phyloP scores from a whole-genome alignment of 2,797 vertebrate genomes.

The Miichthys miiuy region DNA sequence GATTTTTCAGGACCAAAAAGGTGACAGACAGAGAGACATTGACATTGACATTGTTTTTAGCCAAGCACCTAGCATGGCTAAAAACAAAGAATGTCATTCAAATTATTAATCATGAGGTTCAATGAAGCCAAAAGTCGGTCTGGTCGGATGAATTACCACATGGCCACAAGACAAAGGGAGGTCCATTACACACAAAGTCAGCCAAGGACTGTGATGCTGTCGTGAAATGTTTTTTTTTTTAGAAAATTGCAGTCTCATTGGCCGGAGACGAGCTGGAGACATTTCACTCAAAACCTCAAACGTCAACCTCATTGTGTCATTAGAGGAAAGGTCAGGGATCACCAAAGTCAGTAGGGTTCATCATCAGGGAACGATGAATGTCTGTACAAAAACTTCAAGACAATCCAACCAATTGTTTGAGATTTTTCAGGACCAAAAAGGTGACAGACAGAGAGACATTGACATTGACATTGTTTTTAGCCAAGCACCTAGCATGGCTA shows the following conservation, averaged over 20 bases:
- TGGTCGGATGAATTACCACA: conserved; percentile 5
- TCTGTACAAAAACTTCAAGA: background rate
- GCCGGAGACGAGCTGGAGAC: no score
- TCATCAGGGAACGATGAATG: background rate
- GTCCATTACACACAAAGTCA: conserved; percentile 38
- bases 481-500: no score
- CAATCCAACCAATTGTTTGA: background rate
- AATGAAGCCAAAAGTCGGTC: conserved; percentile 27
- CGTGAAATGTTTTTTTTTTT: conserved; percentile 35
- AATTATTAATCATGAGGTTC: conserved; percentile 3
- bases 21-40: background rate
- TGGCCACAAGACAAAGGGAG: conserved; percentile 26
- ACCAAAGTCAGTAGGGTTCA: background rate
- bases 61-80: background rate
- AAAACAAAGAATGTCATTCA: conserved; percentile 5
- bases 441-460: background rate
- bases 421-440: background rate
- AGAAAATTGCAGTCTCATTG: conserved; percentile 41
- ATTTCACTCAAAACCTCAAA: background rate
- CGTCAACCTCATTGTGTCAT: background rate
- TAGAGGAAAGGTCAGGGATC: background rate
- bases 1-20: background rate
- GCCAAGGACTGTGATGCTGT: conserved; percentile 32
- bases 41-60: background rate
- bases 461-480: background rate